Conservation (phyloP, 2,113 vertebrate species). For the Condylura cristata region DNA sequence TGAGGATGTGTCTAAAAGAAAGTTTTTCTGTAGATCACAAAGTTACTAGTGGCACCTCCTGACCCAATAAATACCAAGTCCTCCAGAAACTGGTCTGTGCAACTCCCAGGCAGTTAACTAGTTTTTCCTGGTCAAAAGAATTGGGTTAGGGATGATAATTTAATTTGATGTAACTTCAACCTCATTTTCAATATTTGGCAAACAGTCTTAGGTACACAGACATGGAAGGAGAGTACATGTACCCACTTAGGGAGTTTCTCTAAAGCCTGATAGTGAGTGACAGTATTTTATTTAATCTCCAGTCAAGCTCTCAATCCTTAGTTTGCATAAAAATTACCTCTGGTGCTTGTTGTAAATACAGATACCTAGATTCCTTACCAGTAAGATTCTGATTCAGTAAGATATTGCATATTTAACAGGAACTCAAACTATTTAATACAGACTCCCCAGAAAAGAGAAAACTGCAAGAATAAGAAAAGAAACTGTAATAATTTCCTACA, state of each 20-base stretch:
- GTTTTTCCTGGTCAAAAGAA: not conserved
- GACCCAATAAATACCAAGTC: not conserved
- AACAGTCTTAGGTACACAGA: not conserved
- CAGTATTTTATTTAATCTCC: not conserved
- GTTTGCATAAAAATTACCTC: conserved; percentile 9
- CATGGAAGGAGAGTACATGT: not conserved
- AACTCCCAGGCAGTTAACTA: not conserved
- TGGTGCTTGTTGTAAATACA: not conserved
- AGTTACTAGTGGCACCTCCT: not conserved
- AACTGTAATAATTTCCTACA: not conserved
- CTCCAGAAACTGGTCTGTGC: not conserved
- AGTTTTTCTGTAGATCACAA: not conserved
- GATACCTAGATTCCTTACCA: not conserved
- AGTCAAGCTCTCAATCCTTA: not conserved
- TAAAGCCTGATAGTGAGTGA: not conserved
- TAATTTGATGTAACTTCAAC: not conserved
- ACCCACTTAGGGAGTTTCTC: not conserved
- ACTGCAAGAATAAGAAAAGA: not conserved
- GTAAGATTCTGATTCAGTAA: not conserved
- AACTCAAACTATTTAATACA: not conserved
- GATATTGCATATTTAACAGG: not conserved
- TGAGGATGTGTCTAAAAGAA: not conserved
- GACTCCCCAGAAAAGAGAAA: not conserved
- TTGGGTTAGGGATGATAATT: not conserved
- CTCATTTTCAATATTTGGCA: not conserved